Percentiles rank a stretch among this genome's conserved stretches.
phyloP scores from a whole-genome alignment of 2,888 invertebrate species.

The Herminia tarsipennalis region DNA sequence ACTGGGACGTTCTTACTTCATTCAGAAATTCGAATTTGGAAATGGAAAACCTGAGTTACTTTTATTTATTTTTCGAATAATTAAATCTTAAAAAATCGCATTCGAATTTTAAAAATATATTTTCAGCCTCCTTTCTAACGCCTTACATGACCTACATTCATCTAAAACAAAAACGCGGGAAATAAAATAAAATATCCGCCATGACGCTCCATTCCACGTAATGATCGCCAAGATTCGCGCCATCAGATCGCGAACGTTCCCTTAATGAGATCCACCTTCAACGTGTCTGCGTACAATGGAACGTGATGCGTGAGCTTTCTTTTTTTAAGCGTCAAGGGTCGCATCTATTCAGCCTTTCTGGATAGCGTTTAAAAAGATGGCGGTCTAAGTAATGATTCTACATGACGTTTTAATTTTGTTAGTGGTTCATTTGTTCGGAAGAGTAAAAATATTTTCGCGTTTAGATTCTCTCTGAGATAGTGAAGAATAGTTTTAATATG shows the following conservation, averaged over 20 bases:
- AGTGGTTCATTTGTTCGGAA: conserved; percentile 42
- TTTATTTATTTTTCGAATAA: no score
- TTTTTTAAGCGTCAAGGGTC: conserved; percentile 75
- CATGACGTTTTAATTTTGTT: conserved; percentile 54
- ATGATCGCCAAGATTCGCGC: conserved; percentile 83
- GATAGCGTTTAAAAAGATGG: conserved; percentile 76
- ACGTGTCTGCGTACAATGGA: conserved; percentile 78
- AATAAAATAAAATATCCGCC: conserved; percentile 33
- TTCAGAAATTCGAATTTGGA: no score
- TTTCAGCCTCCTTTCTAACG: conserved; percentile 3
- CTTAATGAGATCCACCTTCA: conserved; percentile 83
- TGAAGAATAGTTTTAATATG: no score
- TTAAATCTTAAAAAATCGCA: no score
- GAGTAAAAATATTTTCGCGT: conserved; percentile 11
- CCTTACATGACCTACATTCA: conserved; percentile 24
- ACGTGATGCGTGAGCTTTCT: conserved; percentile 77
- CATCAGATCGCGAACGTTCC: conserved; percentile 77
- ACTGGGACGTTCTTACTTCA: no score
- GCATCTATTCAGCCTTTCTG: conserved; percentile 70
- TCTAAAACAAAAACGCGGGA: conserved; percentile 12
- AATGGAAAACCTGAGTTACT: no score
- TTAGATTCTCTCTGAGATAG: no score
- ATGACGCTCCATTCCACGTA: conserved; percentile 69
- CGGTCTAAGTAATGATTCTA: conserved; percentile 81
- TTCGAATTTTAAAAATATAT: conserved; percentile 3